A percentile compares a stretch with the other conserved stretches of the same genome.
Evolutionary conservation across 64 coral and sea anemone genomes (phyloP).

Genomic region (Stichodactyla mertensii): DNA sequence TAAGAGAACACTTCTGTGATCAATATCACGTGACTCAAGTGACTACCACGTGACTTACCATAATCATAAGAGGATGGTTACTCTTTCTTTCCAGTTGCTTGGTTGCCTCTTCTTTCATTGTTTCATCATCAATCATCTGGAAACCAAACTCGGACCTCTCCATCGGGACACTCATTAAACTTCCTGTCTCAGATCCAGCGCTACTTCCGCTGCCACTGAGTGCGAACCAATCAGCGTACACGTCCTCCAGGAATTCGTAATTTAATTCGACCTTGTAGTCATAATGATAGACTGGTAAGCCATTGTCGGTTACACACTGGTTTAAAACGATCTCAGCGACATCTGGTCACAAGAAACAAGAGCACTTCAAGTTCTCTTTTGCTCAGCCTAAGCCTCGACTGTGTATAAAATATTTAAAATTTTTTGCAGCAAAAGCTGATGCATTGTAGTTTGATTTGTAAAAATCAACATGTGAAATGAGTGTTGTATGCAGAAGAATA

Average conservation of each 20-base stretch:
- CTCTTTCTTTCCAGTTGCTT: conserved; percentile 68
- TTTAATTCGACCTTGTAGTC: conserved; percentile 51
- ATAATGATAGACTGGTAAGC: conserved; percentile 32
- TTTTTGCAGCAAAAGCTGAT: too few relatives aligned
- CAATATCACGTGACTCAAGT: not conserved
- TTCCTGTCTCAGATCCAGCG: conserved; percentile 23
- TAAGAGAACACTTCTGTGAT: not conserved
- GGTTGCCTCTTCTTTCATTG: not conserved
- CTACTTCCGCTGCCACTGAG: not conserved
- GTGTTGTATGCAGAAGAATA: too few relatives aligned
- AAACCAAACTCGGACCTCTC: conserved; percentile 27
- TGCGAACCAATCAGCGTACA: conserved; percentile 64
- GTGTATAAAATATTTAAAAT: too few relatives aligned
- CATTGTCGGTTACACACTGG: conserved; percentile 73
- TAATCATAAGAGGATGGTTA: conserved; percentile 86
- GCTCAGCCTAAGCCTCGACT: too few relatives aligned
- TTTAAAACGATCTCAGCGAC: conserved; percentile 84
- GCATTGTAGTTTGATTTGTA: too few relatives aligned
- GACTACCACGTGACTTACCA: conserved; percentile 48
- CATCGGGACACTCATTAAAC: not conserved
- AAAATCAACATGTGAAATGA: too few relatives aligned
- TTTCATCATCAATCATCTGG: conserved; percentile 10
- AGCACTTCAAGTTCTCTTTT: not conserved
- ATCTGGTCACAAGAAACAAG: conserved; percentile 25
- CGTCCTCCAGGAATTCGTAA: conserved; percentile 91